A percentile compares a stretch with the other conserved stretches of the same genome.
Conservation (phyloP, 2,888 invertebrate genomes). For the Stenolophus ochropezus region DNA sequence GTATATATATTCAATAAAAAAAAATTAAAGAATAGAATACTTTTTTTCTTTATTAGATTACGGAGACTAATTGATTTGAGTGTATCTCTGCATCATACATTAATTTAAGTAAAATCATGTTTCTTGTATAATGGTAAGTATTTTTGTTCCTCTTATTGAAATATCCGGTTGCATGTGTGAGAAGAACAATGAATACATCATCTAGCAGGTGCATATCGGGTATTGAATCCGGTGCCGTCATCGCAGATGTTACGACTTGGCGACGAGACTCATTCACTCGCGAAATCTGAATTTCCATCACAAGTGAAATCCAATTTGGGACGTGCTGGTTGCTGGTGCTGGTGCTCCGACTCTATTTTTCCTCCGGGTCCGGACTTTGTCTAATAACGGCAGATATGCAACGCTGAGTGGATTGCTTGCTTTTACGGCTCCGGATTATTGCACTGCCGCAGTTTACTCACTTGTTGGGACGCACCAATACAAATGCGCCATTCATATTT, state of each 20-base stretch:
- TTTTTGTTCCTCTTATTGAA: background rate
- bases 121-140: background rate
- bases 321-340: conserved; percentile 29
- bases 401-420: conserved; percentile 5
- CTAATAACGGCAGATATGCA: conserved; percentile 29
- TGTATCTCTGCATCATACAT: too few relatives aligned
- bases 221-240: conserved; percentile 28
- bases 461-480: background rate
- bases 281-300: conserved; percentile 53
- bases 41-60: too few relatives aligned
- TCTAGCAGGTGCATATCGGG: conserved; percentile 32
- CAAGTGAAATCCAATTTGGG: conserved; percentile 45
- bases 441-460: background rate
- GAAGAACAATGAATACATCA: conserved; percentile 36
- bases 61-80: too few relatives aligned
- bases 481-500: conserved; percentile 2
- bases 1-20: too few relatives aligned
- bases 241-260: conserved; percentile 29
- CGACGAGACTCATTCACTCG: conserved; percentile 44
- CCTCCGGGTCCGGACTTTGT: background rate
- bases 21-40: too few relatives aligned
- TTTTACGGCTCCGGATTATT: background rate
- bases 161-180: conserved; percentile 1
- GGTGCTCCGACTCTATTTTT: conserved; percentile 7
- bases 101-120: too few relatives aligned